These are phyloP conservation scores for Archips crataeganus DNA, from an alignment of 2,888 invertebrate genomes.

Conservation along the genomic window DNA sequence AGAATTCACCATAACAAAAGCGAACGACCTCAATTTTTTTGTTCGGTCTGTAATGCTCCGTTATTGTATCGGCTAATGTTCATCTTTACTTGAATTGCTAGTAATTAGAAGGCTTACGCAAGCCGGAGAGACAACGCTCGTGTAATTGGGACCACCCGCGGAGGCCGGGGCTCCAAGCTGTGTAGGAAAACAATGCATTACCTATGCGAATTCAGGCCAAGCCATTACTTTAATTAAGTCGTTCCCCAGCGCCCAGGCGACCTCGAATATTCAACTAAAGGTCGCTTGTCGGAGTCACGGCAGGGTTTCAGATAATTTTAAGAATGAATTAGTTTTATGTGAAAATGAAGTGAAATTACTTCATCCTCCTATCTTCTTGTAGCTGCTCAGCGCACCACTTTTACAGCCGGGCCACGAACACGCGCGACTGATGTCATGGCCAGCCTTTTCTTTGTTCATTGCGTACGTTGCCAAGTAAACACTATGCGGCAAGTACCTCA, in stretches of 20 bases:
- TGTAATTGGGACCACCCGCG: slow-evolving; percentile 74
- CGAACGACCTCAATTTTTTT: slow-evolving; percentile 60
- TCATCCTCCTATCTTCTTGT: no score
- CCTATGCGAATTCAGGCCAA: slow-evolving; percentile 61
- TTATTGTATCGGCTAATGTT: slow-evolving; percentile 56
- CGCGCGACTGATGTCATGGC: no score
- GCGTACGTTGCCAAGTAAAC: no score
- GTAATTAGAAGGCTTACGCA: slow-evolving; percentile 67
- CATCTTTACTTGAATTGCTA: slow-evolving; percentile 67
- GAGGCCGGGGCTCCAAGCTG: slow-evolving; percentile 49
- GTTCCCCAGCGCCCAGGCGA: slow-evolving; percentile 13
- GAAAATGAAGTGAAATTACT: neutral
- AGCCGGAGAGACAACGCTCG: slow-evolving; percentile 53
- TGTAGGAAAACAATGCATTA: slow-evolving; percentile 52
- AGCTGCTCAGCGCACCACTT: no score
- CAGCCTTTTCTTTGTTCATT: no score
- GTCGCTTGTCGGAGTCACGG: slow-evolving; percentile 2
- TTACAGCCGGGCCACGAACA: no score
- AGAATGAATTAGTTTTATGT: neutral
- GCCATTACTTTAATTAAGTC: slow-evolving; percentile 54
- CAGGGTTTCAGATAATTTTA: neutral
- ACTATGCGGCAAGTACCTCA: no score
- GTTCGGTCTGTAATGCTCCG: slow-evolving; percentile 50
- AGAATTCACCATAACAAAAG: slow-evolving; percentile 56
- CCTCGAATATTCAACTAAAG: slow-evolving; percentile 14